Evolutionary conservation across 2,113 vertebrate genomes (phyloP).

Genomic region (Oostethus manadensis): DNA sequence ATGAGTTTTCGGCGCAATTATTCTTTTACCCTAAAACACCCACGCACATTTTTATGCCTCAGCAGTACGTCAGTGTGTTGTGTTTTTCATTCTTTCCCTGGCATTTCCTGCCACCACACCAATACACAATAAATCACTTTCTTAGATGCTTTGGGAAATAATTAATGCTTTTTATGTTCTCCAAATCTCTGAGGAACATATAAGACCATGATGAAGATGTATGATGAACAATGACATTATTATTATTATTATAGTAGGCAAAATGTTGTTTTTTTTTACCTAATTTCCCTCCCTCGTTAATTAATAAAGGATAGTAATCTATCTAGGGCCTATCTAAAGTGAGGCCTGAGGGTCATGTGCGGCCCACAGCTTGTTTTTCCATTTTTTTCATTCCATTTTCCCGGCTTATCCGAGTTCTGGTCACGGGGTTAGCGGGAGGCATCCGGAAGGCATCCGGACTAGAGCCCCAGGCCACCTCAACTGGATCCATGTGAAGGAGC

Average conservation of each 20-base stretch:
- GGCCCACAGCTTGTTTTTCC: too few relatives aligned
- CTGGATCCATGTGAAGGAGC: too few relatives aligned
- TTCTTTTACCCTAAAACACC: slow-evolving; percentile 8
- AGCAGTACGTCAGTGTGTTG: neutral
- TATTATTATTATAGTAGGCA: neutral
- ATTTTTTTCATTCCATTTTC: too few relatives aligned
- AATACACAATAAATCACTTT: slow-evolving; percentile 25
- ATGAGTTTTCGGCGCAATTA: slow-evolving; percentile 12
- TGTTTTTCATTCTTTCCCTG: slow-evolving; percentile 14
- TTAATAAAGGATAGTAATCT: too few relatives aligned
- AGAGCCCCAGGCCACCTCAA: too few relatives aligned
- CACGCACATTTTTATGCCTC: neutral
- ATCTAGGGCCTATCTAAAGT: too few relatives aligned
- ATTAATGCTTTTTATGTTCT: slow-evolving; percentile 24
- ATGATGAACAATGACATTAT: neutral
- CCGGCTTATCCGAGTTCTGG: too few relatives aligned
- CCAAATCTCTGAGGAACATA: slow-evolving; percentile 7
- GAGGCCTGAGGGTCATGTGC: too few relatives aligned
- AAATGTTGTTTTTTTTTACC: too few relatives aligned
- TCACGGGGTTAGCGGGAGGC: too few relatives aligned
- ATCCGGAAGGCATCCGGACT: too few relatives aligned
- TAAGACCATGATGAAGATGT: neutral
- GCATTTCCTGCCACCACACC: slow-evolving; percentile 23
- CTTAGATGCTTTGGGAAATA: slow-evolving; percentile 32
- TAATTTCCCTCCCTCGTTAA: too few relatives aligned